Percentiles rank a stretch among this genome's conserved stretches.
These are phyloP conservation scores for Trichonephila inaurata DNA, from an alignment of 1,140 invertebrate genomes.

Conservation along the genomic window DNA sequence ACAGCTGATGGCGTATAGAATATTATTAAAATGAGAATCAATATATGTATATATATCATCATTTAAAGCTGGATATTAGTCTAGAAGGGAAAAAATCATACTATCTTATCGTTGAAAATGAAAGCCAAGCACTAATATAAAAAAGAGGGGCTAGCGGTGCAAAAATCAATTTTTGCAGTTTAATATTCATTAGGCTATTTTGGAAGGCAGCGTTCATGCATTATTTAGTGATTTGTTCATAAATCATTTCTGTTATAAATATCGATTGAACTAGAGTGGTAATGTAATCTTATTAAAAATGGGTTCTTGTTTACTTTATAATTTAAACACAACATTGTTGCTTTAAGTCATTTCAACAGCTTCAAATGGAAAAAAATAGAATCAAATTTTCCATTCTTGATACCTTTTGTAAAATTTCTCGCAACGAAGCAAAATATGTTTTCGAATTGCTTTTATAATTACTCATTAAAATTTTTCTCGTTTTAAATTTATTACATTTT, in stretches of 20 bases:
- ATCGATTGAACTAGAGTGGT: neutral
- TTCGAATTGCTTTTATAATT: no score
- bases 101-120: neutral
- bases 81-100: neutral
- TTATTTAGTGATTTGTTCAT: slow-evolving; percentile 44
- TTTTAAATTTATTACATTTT: no score
- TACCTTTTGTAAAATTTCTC: no score
- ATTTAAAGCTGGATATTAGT: neutral
- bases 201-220: slow-evolving; percentile 16
- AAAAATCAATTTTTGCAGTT: slow-evolving; percentile 40
- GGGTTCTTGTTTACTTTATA: neutral
- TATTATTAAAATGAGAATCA: slow-evolving; percentile 23
- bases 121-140: neutral
- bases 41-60: slow-evolving; percentile 22
- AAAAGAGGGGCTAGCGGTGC: neutral
- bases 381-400: no score
- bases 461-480: no score
- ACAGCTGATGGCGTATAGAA: slow-evolving; percentile 37
- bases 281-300: neutral
- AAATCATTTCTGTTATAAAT: slow-evolving; percentile 13
- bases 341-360: no score
- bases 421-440: no score
- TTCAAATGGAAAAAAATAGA: no score
- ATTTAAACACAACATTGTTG: no score
- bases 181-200: slow-evolving; percentile 33